phyloP scores from a whole-genome alignment of 2,888 invertebrate species.

The Candidula unifasciata region DNA sequence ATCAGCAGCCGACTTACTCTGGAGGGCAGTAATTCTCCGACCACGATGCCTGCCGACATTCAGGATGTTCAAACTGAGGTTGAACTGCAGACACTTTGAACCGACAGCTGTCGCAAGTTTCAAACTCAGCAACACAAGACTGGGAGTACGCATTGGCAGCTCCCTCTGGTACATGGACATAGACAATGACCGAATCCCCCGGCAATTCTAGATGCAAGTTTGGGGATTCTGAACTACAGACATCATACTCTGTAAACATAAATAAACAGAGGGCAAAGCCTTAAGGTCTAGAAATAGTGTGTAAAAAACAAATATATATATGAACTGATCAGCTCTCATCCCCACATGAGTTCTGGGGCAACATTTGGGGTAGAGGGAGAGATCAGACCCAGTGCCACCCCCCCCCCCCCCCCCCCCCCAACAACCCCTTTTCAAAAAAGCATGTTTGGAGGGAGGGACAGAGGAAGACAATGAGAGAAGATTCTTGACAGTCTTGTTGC shows the following conservation, averaged over 20 bases:
- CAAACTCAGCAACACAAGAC: background rate
- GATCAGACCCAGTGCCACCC: no score
- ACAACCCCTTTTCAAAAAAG: no score
- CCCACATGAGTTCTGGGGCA: no score
- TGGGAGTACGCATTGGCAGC: background rate
- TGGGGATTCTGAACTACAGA: background rate
- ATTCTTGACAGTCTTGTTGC: no score
- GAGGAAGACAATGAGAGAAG: no score
- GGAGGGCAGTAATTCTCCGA: background rate
- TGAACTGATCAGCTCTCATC: no score
- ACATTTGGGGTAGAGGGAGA: no score
- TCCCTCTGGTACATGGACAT: background rate
- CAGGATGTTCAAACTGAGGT: background rate
- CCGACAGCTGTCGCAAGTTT: background rate
- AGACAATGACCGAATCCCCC: background rate
- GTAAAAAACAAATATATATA: no score
- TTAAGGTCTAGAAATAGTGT: no score
- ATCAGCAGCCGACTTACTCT: background rate
- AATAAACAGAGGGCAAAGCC: no score
- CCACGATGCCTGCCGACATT: background rate
- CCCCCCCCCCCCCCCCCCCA: no score
- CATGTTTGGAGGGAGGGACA: no score
- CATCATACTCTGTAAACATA: constrained; percentile 11
- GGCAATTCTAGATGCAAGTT: background rate
- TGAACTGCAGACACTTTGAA: background rate